These are phyloP conservation scores for Acanthopagrus latus DNA, from an alignment of 2,797 vertebrate genomes.

Conservation along the genomic window DNA sequence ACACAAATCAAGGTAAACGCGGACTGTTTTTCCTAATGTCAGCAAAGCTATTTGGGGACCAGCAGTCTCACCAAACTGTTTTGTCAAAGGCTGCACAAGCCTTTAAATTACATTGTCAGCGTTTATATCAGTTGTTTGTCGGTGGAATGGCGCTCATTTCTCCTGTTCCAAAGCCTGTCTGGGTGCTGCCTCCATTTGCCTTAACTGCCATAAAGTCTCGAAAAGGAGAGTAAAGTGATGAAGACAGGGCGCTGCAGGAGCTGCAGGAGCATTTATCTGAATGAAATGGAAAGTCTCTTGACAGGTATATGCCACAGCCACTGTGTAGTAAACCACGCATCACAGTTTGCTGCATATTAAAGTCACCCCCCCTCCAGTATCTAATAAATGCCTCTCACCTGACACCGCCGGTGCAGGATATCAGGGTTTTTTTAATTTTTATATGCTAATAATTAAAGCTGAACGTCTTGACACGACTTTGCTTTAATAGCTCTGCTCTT, in stretches of 20 bases:
- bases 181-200: constrained; percentile 68
- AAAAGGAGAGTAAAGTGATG: constrained; percentile 76
- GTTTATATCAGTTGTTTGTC: constrained; percentile 70
- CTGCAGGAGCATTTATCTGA: constrained; percentile 77
- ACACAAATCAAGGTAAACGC: constrained; percentile 79
- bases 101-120: constrained; percentile 75
- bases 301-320: constrained; percentile 68
- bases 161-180: constrained; percentile 64
- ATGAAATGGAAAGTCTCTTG: constrained; percentile 76
- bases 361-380: constrained; percentile 19
- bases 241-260: constrained; percentile 63
- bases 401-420: constrained; percentile 43
- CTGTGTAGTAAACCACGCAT: constrained; percentile 71
- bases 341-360: constrained; percentile 65
- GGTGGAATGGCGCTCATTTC: constrained; percentile 62
- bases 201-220: constrained; percentile 75
- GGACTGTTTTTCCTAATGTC: constrained; percentile 73
- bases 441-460: constrained; percentile 64
- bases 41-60: constrained; percentile 65
- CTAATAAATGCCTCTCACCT: constrained; percentile 55
- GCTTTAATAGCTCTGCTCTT: constrained; percentile 66
- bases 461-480: constrained; percentile 57
- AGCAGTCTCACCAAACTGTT: constrained; percentile 62
- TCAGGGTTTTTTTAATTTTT: constrained; percentile 66
- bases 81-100: constrained; percentile 75